Evolutionary conservation across 2,797 vertebrate species (phyloP), one percentile per base, ranked within the genome.

Genomic region (Rhynchotus rufescens): DNA sequence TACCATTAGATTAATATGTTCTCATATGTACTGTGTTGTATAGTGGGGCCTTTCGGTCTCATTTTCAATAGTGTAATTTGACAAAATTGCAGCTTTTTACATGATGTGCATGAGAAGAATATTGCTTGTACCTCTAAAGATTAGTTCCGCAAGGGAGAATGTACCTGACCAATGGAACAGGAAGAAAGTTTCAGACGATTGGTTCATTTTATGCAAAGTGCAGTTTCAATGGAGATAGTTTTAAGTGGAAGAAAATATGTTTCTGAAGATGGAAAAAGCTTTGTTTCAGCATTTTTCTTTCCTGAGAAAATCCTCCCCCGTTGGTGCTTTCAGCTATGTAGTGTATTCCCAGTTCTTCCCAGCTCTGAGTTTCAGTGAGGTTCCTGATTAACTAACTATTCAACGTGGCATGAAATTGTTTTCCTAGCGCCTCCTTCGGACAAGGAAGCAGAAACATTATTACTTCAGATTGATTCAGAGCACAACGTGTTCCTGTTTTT

Each of bases 21-120:
- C n/a, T 71, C 11, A 3, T 34, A 5, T 0, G 0, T 47, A 45
- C 45, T 40, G 0, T 6, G 1, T 67, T n/a, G 12, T 52, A 38
- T 25, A 60, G 44, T 81, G 47, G 49, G 73, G 40, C 23, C 23
- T 52, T 90, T 7, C 1, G 2, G 11, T 1, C 25, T 74, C 65
- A 9, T 81, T 78, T 72, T 34, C 54, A 30, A 59, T 34, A 13
- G 9, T 44, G 38, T 47, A 56, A 61, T 90, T 66, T 87, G 54
- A 78, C 38, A 65, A 91, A 59, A 79, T 54, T 5, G 3, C 0
- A 49, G 15, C 4, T 0, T 57, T 64, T 88, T 81, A 25, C 7
- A 0, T 30, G 38, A 42, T 56, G 16, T 61, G 22, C 22, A 80
- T 47, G 54, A 54, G 42, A 79, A 89, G 15, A 73, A 40, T 65